These are phyloP conservation scores for Cryptocheilus praepositus DNA, from an alignment of 2,888 invertebrate species.

Conservation along the genomic window DNA sequence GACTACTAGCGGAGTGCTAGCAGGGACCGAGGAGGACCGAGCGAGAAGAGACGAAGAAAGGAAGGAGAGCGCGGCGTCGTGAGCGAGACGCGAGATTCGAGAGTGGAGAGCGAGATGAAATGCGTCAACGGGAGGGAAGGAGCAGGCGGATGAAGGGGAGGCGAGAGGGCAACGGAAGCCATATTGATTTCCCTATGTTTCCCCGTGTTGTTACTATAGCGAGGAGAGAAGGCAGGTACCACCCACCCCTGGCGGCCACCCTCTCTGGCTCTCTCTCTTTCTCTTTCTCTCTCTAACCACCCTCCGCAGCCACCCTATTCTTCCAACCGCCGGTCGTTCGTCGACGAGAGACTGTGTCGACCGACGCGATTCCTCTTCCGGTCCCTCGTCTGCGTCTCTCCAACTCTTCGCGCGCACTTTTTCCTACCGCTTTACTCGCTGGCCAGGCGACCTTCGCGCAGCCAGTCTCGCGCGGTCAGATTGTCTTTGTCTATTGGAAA, in stretches of 20 bases:
- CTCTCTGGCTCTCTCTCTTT: no score
- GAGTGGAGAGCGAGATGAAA: constrained; percentile 43
- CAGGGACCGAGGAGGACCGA: no score
- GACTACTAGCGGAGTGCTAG: no score
- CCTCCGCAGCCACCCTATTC: constrained; percentile 45
- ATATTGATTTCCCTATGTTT: constrained; percentile 76
- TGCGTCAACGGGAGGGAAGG: constrained; percentile 37
- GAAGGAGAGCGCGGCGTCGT: constrained; percentile 33
- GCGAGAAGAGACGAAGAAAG: constrained; percentile 5
- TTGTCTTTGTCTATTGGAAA: no score
- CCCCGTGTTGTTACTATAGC: constrained; percentile 75
- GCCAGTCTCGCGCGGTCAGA: no score
- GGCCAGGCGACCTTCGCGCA: no score
- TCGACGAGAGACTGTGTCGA: constrained; percentile 54
- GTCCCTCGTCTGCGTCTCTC: constrained; percentile 20
- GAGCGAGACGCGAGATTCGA: constrained; percentile 37
- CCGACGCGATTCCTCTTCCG: constrained; percentile 56
- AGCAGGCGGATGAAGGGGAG: constrained; percentile 38
- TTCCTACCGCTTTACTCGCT: constrained; percentile 14
- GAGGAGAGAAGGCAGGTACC: constrained; percentile 68
- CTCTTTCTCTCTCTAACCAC: constrained; percentile 26
- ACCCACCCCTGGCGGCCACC: constrained; percentile 51
- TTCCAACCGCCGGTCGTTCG: constrained; percentile 52
- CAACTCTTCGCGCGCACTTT: constrained; percentile 23
- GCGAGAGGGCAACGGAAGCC: constrained; percentile 73